phyloP scores from a whole-genome alignment of 1,140 invertebrate species.

The Ips nitidus region DNA sequence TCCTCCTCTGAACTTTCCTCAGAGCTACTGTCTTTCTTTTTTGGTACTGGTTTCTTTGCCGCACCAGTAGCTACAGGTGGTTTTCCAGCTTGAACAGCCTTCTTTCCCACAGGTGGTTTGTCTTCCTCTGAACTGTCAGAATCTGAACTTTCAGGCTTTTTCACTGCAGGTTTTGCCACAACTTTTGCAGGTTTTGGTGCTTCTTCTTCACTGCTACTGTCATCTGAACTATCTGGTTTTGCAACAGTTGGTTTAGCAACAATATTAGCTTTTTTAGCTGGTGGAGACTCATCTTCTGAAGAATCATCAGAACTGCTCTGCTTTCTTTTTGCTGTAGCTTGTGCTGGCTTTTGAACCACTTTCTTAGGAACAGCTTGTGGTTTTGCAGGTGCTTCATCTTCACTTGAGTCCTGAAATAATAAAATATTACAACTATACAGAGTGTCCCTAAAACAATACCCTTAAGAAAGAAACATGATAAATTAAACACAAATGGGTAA shows the following conservation, averaged over 20 bases:
- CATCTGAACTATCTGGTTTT: conserved; percentile 45
- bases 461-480: background rate
- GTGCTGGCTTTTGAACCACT: background rate
- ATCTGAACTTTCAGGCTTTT: conserved; percentile 48
- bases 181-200: background rate
- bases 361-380: background rate
- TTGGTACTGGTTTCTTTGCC: background rate
- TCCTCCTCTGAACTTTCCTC: conserved; percentile 17
- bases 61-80: background rate
- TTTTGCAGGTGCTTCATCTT: conserved; percentile 8
- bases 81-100: conserved; percentile 5
- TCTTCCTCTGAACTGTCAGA: conserved; percentile 47
- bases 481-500: background rate
- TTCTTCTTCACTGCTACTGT: conserved; percentile 40
- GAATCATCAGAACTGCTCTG: conserved; percentile 30
- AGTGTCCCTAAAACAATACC: background rate
- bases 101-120: too few relatives aligned
- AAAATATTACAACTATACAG: background rate
- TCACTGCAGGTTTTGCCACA: background rate
- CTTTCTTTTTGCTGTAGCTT: conserved; percentile 6
- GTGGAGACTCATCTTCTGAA: conserved; percentile 19
- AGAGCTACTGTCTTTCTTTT: conserved; percentile 21
- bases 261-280: conserved; percentile 15
- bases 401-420: conserved; percentile 16
- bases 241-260: conserved; percentile 11